Conservation (phyloP, 2,113 vertebrate genomes). For the Casuarius casuarius region DNA sequence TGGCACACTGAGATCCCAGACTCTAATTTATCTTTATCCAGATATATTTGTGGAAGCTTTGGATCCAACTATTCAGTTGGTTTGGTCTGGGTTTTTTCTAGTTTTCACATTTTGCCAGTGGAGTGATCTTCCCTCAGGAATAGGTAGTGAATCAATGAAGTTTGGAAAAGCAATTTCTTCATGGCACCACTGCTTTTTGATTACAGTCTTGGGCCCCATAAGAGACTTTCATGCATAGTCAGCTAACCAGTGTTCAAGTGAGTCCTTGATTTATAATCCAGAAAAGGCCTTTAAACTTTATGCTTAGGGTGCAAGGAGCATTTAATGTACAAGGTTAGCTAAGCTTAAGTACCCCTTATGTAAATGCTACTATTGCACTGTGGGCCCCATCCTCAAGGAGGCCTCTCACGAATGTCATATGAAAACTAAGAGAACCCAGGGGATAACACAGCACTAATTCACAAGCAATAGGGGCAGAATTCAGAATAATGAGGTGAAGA, state of each 20-base stretch:
- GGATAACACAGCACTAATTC: neutral
- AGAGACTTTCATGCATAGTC: neutral
- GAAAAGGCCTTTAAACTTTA: neutral
- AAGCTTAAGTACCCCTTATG: too few species aligned
- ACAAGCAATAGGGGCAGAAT: neutral
- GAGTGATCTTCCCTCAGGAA: neutral
- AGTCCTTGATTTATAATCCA: neutral
- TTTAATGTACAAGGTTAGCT: neutral
- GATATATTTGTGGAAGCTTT: neutral
- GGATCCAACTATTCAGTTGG: neutral
- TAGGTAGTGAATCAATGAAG: neutral
- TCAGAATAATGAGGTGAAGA: neutral
- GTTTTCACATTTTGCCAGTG: neutral
- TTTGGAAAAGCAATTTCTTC: neutral
- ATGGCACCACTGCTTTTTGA: neutral
- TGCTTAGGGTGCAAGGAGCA: neutral
- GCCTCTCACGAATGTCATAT: neutral
- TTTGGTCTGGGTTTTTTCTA: neutral
- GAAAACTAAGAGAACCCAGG: neutral
- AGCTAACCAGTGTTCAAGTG: neutral
- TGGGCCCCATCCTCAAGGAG: rapidly evolving
- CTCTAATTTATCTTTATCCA: neutral
- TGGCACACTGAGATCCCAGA: neutral
- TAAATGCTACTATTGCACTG: neutral
- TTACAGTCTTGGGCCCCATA: neutral